A percentile compares a stretch with the other conserved stretches of the same genome.
Conservation (phyloP, 2,113 vertebrate genomes). For the Microcebus tavaratra region DNA sequence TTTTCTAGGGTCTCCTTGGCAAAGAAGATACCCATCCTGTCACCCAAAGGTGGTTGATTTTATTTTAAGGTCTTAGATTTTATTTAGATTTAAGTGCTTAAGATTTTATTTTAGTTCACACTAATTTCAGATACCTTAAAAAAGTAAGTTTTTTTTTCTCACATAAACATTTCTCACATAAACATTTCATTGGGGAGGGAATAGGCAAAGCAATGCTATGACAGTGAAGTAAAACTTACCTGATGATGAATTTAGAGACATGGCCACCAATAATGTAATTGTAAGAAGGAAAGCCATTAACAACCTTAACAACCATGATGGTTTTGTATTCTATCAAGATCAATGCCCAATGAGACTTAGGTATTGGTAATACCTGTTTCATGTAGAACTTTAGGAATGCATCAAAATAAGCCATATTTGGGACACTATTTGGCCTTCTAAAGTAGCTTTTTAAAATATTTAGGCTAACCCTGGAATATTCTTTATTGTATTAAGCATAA, state of each 20-base stretch:
- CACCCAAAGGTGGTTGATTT: too few relatives aligned
- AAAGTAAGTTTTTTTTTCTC: too few relatives aligned
- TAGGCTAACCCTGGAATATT: not conserved
- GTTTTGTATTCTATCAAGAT: not conserved
- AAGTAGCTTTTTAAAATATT: not conserved
- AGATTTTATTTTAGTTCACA: not conserved
- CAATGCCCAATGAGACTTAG: not conserved
- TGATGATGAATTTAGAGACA: not conserved
- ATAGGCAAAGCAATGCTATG: not conserved
- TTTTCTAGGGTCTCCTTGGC: too few relatives aligned
- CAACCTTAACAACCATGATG: not conserved
- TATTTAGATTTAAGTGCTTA: too few relatives aligned
- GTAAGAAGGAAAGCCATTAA: not conserved
- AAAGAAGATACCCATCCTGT: too few relatives aligned
- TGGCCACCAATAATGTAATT: not conserved
- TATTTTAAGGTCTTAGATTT: too few relatives aligned
- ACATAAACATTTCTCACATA: not conserved
- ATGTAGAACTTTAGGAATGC: not conserved
- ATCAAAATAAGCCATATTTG: not conserved
- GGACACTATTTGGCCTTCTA: not conserved
- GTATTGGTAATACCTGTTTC: not conserved
- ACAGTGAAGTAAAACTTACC: not conserved
- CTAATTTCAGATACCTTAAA: not conserved
- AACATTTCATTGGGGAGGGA: not conserved
- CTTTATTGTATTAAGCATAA: not conserved